phyloP scores from a whole-genome alignment of 1,140 invertebrate genomes.

The Andricus grossulariae region DNA sequence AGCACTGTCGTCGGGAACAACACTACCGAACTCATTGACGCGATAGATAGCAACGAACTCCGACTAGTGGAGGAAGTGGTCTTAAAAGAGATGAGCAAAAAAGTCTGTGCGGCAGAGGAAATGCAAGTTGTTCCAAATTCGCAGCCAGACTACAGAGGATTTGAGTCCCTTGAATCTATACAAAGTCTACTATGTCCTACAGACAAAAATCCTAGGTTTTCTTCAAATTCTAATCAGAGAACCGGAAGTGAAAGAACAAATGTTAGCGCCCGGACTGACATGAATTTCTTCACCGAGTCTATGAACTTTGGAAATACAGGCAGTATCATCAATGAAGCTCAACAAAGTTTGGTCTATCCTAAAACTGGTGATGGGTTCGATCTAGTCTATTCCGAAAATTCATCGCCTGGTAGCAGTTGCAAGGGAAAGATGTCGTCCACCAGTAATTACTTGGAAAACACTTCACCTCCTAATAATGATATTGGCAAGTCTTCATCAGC shows the following conservation, averaged over 20 bases:
- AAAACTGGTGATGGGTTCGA: slow-evolving; percentile 34
- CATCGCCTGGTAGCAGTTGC: neutral
- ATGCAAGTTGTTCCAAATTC: slow-evolving; percentile 41
- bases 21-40: slow-evolving; percentile 40
- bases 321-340: slow-evolving; percentile 38
- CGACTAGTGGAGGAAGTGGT: slow-evolving; percentile 58
- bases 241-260: neutral
- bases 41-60: slow-evolving; percentile 51
- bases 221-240: neutral
- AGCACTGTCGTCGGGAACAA: slow-evolving; percentile 48
- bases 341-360: slow-evolving; percentile 41
- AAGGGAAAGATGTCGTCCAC: neutral
- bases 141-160: neutral
- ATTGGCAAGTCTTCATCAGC: slow-evolving; percentile 3
- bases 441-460: neutral
- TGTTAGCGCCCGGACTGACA: neutral
- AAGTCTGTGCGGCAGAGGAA: slow-evolving; percentile 33
- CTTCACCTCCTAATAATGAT: neutral
- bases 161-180: neutral
- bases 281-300: slow-evolving; percentile 5
- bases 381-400: slow-evolving; percentile 33
- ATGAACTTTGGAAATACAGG: slow-evolving; percentile 40
- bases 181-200: neutral
- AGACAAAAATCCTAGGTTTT: neutral
- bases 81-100: slow-evolving; percentile 37